These are phyloP conservation scores for Papilio glaucus DNA, from an alignment of 1,140 invertebrate genomes.

Conservation along the genomic window DNA sequence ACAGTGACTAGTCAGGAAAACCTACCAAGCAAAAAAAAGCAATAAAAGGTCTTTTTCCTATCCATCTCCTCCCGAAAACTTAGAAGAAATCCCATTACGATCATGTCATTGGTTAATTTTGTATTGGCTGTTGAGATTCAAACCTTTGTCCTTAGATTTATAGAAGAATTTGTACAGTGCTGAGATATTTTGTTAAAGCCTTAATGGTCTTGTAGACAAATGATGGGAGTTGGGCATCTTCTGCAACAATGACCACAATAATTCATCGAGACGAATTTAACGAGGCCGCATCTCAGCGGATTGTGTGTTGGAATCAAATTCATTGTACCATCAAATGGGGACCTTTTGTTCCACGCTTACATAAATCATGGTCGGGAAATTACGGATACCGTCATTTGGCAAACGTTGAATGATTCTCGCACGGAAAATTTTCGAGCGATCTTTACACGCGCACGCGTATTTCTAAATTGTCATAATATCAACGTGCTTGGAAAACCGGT, in stretches of 20 bases:
- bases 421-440: not conserved
- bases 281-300: constrained; percentile 63
- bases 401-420: constrained; percentile 6
- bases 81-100: no score
- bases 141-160: no score
- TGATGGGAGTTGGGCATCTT: constrained; percentile 12
- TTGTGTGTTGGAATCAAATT: constrained; percentile 65
- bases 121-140: no score
- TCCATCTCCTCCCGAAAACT: no score
- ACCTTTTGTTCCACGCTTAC: constrained; percentile 24
- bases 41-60: no score
- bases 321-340: constrained; percentile 56
- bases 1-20: no score
- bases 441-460: not conserved
- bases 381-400: constrained; percentile 24
- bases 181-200: constrained; percentile 7
- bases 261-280: constrained; percentile 57
- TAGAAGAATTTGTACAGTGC: no score
- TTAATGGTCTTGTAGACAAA: not conserved
- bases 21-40: no score
- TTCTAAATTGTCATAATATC: not conserved
- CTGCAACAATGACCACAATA: constrained; percentile 17
- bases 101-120: no score
- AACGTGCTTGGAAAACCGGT: not conserved
- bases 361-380: constrained; percentile 13